These are phyloP conservation scores for Anagyrus pseudococci DNA, from an alignment of 2,888 invertebrate genomes.

Conservation along the genomic window DNA sequence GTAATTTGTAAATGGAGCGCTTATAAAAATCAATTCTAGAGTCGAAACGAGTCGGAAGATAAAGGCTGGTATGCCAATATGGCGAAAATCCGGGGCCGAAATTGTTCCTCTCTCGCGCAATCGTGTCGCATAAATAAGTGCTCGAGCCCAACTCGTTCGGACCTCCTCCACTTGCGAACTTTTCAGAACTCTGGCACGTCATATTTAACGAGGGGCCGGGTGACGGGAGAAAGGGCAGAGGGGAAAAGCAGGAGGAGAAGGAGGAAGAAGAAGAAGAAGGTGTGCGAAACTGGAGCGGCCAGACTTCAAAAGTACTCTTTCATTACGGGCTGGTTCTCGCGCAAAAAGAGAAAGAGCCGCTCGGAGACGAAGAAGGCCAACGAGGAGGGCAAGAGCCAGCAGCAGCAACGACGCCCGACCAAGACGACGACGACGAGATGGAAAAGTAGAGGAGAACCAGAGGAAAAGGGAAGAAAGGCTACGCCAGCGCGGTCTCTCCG, in stretches of 20 bases:
- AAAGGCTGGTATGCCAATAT: background rate
- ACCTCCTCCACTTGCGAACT: background rate
- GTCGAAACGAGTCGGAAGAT: too few species aligned
- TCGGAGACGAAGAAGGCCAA: too few species aligned
- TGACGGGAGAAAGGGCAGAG: too few species aligned
- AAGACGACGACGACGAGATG: too few species aligned
- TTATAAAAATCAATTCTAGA: slow-evolving; percentile 12
- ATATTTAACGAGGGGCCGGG: background rate
- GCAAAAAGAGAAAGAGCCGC: background rate
- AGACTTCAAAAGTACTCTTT: slow-evolving; percentile 16
- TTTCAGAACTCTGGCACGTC: background rate
- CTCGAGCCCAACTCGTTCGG: background rate
- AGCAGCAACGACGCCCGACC: too few species aligned
- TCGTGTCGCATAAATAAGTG: slow-evolving; percentile 8
- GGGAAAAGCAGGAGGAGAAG: too few species aligned
- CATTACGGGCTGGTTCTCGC: slow-evolving; percentile 12
- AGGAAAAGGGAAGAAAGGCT: background rate
- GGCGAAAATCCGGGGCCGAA: background rate
- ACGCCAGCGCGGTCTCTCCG: background rate
- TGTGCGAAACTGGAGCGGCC: background rate
- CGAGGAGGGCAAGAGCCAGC: too few species aligned
- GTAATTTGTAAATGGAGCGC: background rate
- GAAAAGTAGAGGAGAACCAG: background rate
- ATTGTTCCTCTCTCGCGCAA: background rate
- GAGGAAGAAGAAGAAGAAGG: too few species aligned